Base-by-base conservation (phyloP, 2,113 vertebrate genomes). In the Arenaria interpres region DNA sequence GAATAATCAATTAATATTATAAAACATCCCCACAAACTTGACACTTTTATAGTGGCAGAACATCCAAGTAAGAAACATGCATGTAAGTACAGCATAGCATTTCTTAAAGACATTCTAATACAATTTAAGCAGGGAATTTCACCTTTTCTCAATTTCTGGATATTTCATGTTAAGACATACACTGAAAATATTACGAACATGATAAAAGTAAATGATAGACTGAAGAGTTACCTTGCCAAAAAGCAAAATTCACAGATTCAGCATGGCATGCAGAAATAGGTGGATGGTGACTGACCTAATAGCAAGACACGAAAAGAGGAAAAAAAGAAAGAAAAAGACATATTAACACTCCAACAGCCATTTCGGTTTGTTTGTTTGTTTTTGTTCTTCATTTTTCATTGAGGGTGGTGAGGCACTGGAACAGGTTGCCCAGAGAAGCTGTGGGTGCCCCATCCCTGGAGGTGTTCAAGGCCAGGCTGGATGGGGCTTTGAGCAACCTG, bases 261-360 rank as follows among this genome's bases (percentile, higher is more conserved):
- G 99, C 99, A 37, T 99, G 99, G 92, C 99, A 99, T 60, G 99
- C 99, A 95, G 99, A 99, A 96, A 99, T 98, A 14, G 99, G 99
- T n/a, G 99, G 99, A 73, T 99, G 99, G 96, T 99, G 99, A 97
- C 99, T 99, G 97, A 99, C 99, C 99, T 99, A 97, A 83, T 4
- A 96, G 51, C 59, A 93, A 89, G 67, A 96, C 22, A 93, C 28
- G 51, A 94, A 96, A 54, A 74, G 43, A 86, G 57, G 8, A 9
- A 9, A 3, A 9, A 32, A 3, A 15, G 7, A 3, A 33, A 48
- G 56, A 78, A 33, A 78, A 46, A 25, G 59, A 84, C 30, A 93
- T 67, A 71, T 78, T 90, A 92, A 83, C 23, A 89, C 20, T 51
- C 72, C 20, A 80, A 89, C 16, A 63, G 9, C 57, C 24, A 9